A percentile compares a stretch with the other conserved stretches of the same genome.
Evolutionary conservation across 2,113 vertebrate species (phyloP).

Genomic region (Istiophorus platypterus): DNA sequence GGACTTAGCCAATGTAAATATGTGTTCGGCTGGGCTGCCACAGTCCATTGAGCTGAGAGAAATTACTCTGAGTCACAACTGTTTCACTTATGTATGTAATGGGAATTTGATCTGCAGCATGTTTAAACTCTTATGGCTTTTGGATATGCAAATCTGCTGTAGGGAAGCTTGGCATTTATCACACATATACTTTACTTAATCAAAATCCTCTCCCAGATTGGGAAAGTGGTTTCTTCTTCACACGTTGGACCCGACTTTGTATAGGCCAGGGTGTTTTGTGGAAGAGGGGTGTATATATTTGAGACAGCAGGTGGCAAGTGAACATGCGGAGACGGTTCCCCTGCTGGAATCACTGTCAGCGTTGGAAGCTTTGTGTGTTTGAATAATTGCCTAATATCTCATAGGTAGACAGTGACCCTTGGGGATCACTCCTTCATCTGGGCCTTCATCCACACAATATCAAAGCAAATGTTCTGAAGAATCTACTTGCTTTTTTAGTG

Average conservation of each 20-base stretch:
- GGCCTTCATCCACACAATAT: slow-evolving; percentile 34
- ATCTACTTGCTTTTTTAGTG: slow-evolving; percentile 40
- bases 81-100: slow-evolving; percentile 25
- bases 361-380: slow-evolving; percentile 36
- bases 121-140: not conserved
- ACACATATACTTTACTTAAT: slow-evolving; percentile 12
- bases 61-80: slow-evolving; percentile 44
- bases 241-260: not conserved
- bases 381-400: slow-evolving; percentile 60
- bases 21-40: slow-evolving; percentile 17
- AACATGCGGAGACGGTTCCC: slow-evolving; percentile 44
- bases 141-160: slow-evolving; percentile 12
- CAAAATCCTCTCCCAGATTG: not conserved
- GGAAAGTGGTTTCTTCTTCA: not conserved
- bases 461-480: slow-evolving; percentile 62
- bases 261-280: not conserved
- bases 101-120: slow-evolving; percentile 18
- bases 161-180: not conserved
- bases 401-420: slow-evolving; percentile 50
- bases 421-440: slow-evolving; percentile 34
- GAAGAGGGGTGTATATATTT: not conserved
- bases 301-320: not conserved
- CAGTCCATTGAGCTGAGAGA: slow-evolving; percentile 27
- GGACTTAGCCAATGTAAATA: slow-evolving; percentile 45
- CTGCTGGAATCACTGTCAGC: slow-evolving; percentile 20